Evolutionary conservation across 2,888 invertebrate genomes (phyloP), one percentile per base, ranked within the genome.

Genomic region (Melangyna quadrimaculata): DNA sequence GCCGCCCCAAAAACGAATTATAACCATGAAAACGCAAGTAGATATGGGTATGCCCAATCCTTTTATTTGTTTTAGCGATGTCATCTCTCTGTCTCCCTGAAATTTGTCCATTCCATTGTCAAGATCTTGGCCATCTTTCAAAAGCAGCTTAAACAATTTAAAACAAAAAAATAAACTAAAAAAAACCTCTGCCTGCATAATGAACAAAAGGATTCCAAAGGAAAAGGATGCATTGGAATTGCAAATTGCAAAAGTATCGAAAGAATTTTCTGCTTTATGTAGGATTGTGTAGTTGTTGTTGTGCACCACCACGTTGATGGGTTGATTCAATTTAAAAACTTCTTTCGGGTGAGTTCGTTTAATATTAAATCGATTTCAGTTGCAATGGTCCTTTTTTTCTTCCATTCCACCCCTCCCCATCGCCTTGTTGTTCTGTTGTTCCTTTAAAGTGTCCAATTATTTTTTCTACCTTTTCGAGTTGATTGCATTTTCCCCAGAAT

Each of bases 181-280:
- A 4, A n/a, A 22, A 32, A 43, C 67, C 45, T 71, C 32, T 57
- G 37, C 24, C 55, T 81, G 81, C 72, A 81, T 81, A 81, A 81
- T 81, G 77, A 77, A 71, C 77, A 67, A 48, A 72, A 77, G 77
- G 77, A 81, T 72, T 72, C 71, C 77, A 32, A 48, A 72, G 71
- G 81, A 75, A 32, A 48, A 72, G 71, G 81, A 75, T 77, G 81
- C 81, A 81, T 81, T 72, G 81, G 77, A 81, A 81, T 81, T 81
- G 81, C 81, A 81, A 81, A 81, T 81, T 72, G 55, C 80, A 74
- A 79, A 78, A 74, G 43, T 79, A 75, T 75, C 70, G 55, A 70
- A 81, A 24, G 80, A 81, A 81, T 81, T 75, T 71, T 37, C 69
- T 48, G 45, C 29, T 45, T 1, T 48, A 48, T 1, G 14, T 27